Base-by-base conservation (phyloP, 2,113 vertebrate genomes). In the Solenodon paradoxus region DNA sequence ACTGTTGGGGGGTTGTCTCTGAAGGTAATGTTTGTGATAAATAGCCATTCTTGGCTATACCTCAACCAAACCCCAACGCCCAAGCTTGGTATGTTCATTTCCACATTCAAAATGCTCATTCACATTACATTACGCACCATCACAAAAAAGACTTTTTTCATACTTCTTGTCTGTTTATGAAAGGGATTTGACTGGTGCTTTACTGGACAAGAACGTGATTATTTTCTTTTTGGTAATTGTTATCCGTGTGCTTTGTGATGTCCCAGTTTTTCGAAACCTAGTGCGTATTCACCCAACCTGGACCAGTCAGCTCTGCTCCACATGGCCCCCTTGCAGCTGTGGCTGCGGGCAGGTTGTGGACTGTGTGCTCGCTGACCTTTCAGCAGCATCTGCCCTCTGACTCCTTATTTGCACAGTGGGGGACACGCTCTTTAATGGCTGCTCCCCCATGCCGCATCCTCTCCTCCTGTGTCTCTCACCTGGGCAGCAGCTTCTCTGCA, bases 241-340 rank as follows among this genome's bases (percentile, higher is more conserved):
- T 32, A 49, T 47, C 47, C 53, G 32, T 42, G 61, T 71, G 59
- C 61, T 87, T 28, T 88, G 71, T 84, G 82, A 57, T 64, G 53
- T 30, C 4, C 15, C 2, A 12, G 71, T 63, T 19, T 24, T 38
- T 59, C 24, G 51, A 77, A 88, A 85, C 40, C 77, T 35, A 35
- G 8, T 1, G 64, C 68, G 57, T 30, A 57, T 28, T 19, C 24
- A 57, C 35, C 61, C 15, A 17, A 47, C 51, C 16, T 53, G 7
- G 69, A 17, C 63, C 38, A 12, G 19, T 22, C 82, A n/a, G 53
- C 15, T 26, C 1, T 57, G 63, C 53, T 77, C 28, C 45, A 17
- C 47, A 12, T 11, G 1, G 64, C 38, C 53, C 53, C 35, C 45
- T 61, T 0, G 42, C 69, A 57, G 77, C 49, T 79, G 49, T 51